These are phyloP conservation scores for Peromyscus leucopus DNA, from an alignment of 2,113 vertebrate species.

Conservation along the genomic window DNA sequence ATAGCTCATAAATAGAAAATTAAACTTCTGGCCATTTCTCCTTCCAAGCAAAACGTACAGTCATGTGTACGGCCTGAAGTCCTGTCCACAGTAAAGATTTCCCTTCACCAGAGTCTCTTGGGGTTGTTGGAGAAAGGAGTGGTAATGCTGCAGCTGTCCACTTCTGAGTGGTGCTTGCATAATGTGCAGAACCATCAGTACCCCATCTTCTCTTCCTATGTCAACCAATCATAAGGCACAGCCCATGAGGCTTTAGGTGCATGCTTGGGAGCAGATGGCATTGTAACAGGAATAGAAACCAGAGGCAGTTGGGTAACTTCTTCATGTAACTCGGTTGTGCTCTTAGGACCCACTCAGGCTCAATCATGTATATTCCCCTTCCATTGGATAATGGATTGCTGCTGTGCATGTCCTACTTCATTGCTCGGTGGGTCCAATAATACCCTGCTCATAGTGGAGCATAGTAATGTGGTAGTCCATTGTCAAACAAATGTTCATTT, in stretches of 20 bases:
- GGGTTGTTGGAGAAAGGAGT: not conserved
- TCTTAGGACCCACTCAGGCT: not conserved
- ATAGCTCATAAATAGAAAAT: not conserved
- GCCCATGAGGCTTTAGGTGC: not conserved
- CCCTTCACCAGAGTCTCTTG: not conserved
- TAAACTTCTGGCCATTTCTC: not conserved
- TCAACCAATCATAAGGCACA: not conserved
- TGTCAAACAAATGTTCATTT: not conserved
- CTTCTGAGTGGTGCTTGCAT: not conserved
- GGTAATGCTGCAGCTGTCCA: not conserved
- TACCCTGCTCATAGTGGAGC: not conserved
- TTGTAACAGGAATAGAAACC: not conserved
- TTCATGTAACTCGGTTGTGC: not conserved
- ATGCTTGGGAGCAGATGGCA: not conserved
- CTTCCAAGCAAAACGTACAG: not conserved
- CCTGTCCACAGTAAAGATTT: not conserved
- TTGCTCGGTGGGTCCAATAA: not conserved
- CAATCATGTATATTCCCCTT: not conserved
- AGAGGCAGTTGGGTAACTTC: not conserved
- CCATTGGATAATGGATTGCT: too few relatives aligned
- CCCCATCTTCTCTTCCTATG: not conserved
- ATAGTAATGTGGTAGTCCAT: not conserved
- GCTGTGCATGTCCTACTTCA: not conserved
- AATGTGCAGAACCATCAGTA: not conserved
- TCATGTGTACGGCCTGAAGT: not conserved